Evolutionary conservation across 2,113 vertebrate genomes (phyloP), one percentile per base, ranked within the genome.

Genomic region (Rhodinocichla rosea): DNA sequence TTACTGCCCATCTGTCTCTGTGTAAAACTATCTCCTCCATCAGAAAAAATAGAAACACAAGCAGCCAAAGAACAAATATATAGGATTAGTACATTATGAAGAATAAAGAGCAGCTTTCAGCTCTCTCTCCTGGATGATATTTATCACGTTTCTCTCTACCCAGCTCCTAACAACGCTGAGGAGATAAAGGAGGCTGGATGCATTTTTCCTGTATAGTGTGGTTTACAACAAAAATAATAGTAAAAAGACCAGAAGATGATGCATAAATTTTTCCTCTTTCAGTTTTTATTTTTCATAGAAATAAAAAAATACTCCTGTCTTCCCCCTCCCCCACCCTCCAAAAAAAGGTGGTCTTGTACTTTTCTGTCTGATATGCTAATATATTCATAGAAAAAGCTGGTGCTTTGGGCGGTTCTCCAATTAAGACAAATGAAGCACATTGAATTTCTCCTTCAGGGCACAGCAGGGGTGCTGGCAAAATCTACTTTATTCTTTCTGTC

Each of bases 361-460:
- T 98, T 98, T 97, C 96, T 97, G 94, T 97, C 97, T 97, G 95
- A 96, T 97, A 97, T 98, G 96, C 93, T 98, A 98, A 98, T 98
- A 93, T 98, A 98, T 98, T 98, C 98, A 98, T 98, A 97, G 97
- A 98, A 98, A 98, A 98, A 98, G 97, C 98, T 98, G 98, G 97
- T 98, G 96, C 97, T 98, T 97, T 98, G 97, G 98, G 97, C 96
- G 96, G 95, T 97, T 98, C 98, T 98, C 98, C 98, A 98, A 98
- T 98, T 98, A 98, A 98, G 98, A 98, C 98, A 98, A 98, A 98
- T 98, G 98, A 98, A 98, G 95, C 98, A 98, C 98, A 98, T 97
- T 98, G 98, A 98, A 98, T 98, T 98, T 97, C 96, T 98, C 98
- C 98, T 98, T 97, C 89, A 98, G 97, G 98, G 97, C 98, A 97